Conservation (phyloP, 2,113 vertebrate species). For the Calonectris borealis region DNA sequence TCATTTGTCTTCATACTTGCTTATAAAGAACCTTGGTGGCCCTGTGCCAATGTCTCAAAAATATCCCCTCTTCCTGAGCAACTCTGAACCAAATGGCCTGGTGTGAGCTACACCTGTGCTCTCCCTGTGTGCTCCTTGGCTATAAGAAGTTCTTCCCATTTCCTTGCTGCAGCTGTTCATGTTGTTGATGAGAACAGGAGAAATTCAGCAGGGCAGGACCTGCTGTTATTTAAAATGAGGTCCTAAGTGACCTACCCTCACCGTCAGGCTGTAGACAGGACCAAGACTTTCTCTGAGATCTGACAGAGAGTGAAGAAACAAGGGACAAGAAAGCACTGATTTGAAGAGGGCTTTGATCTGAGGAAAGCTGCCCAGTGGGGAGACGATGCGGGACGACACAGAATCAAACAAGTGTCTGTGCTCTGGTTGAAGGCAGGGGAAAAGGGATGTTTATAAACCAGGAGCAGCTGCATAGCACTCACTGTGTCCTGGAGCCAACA, state of each 20-base stretch:
- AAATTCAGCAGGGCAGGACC: neutral
- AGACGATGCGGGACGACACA: neutral
- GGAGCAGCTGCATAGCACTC: neutral
- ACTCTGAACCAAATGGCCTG: neutral
- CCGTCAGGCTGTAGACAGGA: neutral
- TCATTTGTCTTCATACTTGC: neutral
- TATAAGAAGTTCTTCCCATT: neutral
- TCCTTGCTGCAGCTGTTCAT: neutral
- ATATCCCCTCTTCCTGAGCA: neutral
- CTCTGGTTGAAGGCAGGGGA: neutral
- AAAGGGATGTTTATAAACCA: constrained; percentile 30
- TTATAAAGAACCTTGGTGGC: neutral
- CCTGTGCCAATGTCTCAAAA: neutral
- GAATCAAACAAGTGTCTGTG: neutral
- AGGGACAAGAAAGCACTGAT: neutral
- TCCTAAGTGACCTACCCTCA: neutral
- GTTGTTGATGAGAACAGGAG: neutral
- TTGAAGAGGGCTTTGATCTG: constrained; percentile 17
- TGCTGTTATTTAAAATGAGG: neutral
- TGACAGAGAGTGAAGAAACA: neutral
- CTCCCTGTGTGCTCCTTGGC: neutral
- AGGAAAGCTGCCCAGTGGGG: constrained; percentile 23
- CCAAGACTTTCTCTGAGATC: neutral
- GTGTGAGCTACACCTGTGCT: neutral
- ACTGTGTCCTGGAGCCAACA: neutral